Evolutionary conservation across 2,888 invertebrate genomes (phyloP), one percentile per base, ranked within the genome.

Genomic region (Oasisia sp.): DNA sequence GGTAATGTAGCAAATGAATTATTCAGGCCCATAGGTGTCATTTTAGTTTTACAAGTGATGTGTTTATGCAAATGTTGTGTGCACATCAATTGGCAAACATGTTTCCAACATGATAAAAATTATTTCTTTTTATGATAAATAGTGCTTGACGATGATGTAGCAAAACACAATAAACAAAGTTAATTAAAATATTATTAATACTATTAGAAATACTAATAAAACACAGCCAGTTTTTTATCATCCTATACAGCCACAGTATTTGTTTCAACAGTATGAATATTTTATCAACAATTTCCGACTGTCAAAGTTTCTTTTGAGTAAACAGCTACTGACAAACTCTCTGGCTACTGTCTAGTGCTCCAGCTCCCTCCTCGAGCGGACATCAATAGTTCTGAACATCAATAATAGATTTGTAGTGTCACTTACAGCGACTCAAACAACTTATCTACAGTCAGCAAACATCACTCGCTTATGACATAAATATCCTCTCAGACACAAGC

Each of bases 211-310:
- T 50, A 14, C 50, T 50, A 7, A 14, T 50, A 50, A 50, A 50
- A 50, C 50, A 9, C 50, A 9, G 9, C 12, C 50, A 50, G 50
- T 14, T 14, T 5, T 5, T 1, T 50, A 1, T 12, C 9, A 1
- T 50, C 9, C 9, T 50, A 8, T 50, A 50, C 9, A 50, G 50
- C 50, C 50, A 27, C 19, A 19, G 14, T 58, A 74, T 19, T 74
- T 74, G 74, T 74, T 74, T 74, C 74, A 74, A 74, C 74, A 74
- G n/a, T 74, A 74, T 74, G 74, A 74, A 74, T 74, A 74, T 74
- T 74, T 74, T 19, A 74, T 74, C 27, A 74, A 74, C 27, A 74
- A 74, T 74, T 74, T 27, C 74, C 27, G 74, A 74, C 74, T 74
- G 74, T 27, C 74, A 74, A 50, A 9, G 74, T 74, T 19, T 27